phyloP scores from a whole-genome alignment of 2,888 invertebrate genomes.

The Limnephilus auricula region DNA sequence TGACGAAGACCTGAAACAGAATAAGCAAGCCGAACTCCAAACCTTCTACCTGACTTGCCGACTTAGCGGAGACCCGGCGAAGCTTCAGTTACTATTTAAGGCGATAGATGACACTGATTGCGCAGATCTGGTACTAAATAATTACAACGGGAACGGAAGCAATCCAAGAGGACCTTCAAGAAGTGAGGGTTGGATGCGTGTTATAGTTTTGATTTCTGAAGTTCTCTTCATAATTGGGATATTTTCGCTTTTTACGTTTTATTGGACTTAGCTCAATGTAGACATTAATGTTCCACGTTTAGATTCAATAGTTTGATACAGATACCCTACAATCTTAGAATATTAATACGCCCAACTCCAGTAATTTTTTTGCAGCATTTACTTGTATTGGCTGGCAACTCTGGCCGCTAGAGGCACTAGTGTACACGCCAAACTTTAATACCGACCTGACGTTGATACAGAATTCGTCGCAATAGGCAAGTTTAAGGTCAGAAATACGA shows the following conservation, averaged over 20 bases:
- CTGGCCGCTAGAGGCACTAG: no score
- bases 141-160: neutral
- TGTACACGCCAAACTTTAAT: no score
- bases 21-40: constrained; percentile 9
- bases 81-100: constrained; percentile 5
- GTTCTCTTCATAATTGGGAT: neutral
- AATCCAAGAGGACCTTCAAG: neutral
- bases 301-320: no score
- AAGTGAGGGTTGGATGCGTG: neutral
- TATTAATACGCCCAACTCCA: no score
- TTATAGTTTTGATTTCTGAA: neutral
- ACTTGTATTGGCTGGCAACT: no score
- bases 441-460: no score
- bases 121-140: neutral
- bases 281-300: neutral
- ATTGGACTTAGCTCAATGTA: neutral
- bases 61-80: neutral
- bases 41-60: constrained; percentile 17
- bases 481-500: no score
- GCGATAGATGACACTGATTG: constrained; percentile 34
- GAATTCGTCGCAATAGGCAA: no score
- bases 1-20: neutral
- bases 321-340: no score
- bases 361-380: no score
- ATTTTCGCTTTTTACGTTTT: constrained; percentile 16